phyloP scores from a whole-genome alignment of 2,797 vertebrate genomes.

The Schizopygopsis malacanthus region DNA sequence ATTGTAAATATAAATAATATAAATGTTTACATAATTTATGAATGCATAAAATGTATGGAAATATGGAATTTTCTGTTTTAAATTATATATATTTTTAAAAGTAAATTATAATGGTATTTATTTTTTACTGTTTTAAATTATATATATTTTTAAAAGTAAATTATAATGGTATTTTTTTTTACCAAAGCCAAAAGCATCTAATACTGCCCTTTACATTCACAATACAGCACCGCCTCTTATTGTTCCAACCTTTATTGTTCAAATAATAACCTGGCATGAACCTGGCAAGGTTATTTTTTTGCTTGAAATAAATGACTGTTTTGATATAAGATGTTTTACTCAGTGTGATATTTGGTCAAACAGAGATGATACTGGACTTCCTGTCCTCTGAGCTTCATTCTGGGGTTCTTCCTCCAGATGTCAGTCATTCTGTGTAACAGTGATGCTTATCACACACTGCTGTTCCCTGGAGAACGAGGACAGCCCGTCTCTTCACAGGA shows the following conservation, averaged over 20 bases:
- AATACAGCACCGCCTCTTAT: neutral
- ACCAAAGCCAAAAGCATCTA: neutral
- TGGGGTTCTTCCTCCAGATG: neutral
- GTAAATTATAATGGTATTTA: neutral
- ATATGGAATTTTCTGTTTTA: neutral
- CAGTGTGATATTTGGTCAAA: neutral
- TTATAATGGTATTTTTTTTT: neutral
- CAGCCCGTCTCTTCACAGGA: neutral
- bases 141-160: neutral
- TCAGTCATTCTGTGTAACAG: neutral
- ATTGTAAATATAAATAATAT: too few species aligned
- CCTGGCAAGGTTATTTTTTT: neutral
- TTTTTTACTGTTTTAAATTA: neutral
- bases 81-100: neutral
- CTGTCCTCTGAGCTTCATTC: neutral
- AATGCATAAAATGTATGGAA: neutral
- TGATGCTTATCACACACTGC: constrained; percentile 5
- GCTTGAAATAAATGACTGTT: neutral
- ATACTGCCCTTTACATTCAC: neutral
- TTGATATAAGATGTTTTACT: neutral
- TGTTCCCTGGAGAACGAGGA: neutral
- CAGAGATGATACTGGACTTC: neutral
- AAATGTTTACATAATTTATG: neutral
- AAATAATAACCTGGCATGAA: neutral
- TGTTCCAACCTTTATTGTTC: neutral